Evolutionary conservation across 2,113 vertebrate genomes (phyloP), one percentile per base, ranked within the genome.

Genomic region (Scophthalmus maximus): DNA sequence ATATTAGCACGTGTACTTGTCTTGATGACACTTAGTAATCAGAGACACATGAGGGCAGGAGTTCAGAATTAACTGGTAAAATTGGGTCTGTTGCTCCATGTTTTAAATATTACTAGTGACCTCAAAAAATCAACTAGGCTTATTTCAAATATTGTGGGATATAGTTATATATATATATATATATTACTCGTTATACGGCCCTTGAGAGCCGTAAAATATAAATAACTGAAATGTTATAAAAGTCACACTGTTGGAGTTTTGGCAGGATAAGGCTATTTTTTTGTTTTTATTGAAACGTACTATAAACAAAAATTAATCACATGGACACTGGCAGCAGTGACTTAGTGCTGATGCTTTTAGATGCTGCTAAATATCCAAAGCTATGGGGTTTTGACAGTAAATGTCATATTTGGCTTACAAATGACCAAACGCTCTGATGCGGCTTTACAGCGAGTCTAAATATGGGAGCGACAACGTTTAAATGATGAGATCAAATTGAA

Each of bases 361-460:
- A 57, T 57, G 11, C 59, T 49, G 52, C 36, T 67, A 57, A 65
- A 74, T 65, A 55, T 50, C 40, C 12, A 23, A 23, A 74, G 27
- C 10, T 14, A 38, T 26, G 55, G 22, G 56, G 22, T 78, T 74
- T 49, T 69, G 52, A 74, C 26, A 47, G 10, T 47, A 7, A 71
- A 74, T 55, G 27, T 67, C 53, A 44, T 46, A 20, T 68, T 34
- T 55, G 27, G 26, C 29, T 27, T 34, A n/a, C n/a, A n/a, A n/a
- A n/a, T n/a, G n/a, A n/a, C 62, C 34, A 63, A 34, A 65, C 22
- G 27, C 26, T 67, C 9, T 47, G 22, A 50, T 47, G 26, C 9
- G 14, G 42, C n/a, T 52, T 58, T 17, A 61, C 20, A 23, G 17
- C 11, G 32, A 27, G 50, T 62, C 26, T 44, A 49, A 61, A 47